Percentiles rank a stretch among this genome's conserved stretches.
Conservation (phyloP, 2,888 invertebrate species). For the Ormyrus pomaceus region DNA sequence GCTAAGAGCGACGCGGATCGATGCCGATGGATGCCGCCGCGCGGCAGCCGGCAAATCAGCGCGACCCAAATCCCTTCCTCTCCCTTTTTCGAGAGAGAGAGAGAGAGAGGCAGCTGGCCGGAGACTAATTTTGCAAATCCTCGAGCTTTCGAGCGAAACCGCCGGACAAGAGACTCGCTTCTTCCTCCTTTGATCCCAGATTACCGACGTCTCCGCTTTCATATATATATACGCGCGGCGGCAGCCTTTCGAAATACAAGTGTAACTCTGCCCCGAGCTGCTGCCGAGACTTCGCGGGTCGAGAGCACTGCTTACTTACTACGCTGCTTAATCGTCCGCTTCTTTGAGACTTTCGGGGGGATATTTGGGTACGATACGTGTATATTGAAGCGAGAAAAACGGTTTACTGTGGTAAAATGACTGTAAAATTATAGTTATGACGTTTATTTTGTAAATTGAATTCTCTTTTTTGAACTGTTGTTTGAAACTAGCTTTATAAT, state of each 20-base stretch:
- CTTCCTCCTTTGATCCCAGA: constrained; percentile 59
- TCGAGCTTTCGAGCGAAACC: constrained; percentile 2
- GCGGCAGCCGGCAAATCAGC: constrained; percentile 1
- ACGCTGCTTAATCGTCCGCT: too few species aligned
- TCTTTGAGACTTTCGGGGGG: too few species aligned
- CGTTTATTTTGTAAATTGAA: too few species aligned
- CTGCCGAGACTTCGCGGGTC: too few species aligned
- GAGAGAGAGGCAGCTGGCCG: background rate
- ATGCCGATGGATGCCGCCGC: background rate
- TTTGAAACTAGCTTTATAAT: too few species aligned
- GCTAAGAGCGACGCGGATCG: background rate
- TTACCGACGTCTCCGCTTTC: constrained; percentile 52
- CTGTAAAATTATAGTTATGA: too few species aligned
- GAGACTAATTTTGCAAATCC: constrained; percentile 47
- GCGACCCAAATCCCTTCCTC: constrained; percentile 5
- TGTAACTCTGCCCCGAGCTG: too few species aligned
- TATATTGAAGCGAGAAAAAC: too few species aligned
- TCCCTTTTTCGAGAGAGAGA: background rate
- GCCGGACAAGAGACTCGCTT: constrained; percentile 47
- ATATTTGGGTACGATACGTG: too few species aligned
- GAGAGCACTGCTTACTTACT: too few species aligned
- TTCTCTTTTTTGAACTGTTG: too few species aligned
- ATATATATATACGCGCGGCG: background rate
- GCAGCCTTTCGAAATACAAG: background rate
- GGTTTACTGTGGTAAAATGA: too few species aligned